Base-by-base conservation (phyloP, 2,797 vertebrate species). In the Takifugu rubripes region DNA sequence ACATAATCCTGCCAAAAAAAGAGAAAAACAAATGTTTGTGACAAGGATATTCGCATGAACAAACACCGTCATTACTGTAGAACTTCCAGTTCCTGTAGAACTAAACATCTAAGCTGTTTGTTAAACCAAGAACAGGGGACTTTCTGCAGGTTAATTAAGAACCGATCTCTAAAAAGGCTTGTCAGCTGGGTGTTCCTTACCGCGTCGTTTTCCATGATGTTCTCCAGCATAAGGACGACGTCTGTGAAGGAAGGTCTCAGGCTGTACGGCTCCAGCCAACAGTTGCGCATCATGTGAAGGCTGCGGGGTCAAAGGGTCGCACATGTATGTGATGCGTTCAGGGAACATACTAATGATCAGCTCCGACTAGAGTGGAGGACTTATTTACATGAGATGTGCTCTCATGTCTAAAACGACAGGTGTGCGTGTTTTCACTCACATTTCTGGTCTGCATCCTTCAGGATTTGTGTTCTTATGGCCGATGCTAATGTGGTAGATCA, bases 401-500 rank as follows among this genome's bases (percentile, higher is more conserved):
- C 1, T 3, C 4, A 14, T 12, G 36, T 40, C 36, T 14, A 12
- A 40, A 14, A 10, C 11, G 10, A 14, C 11, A 12, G 36, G 4
- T 40, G 4, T 3, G 17, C 3, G 46, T 11, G n/a, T 5, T 10
- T 42, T 48, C 14, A 11, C 89, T 90, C 47, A 92, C 91, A 90
- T 87, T 66, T 92, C 89, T 49, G 82, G 81, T 47, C 89, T 81
- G 79, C 91, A 91, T 66, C 82, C 76, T 0, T 83, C 83, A 15
- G 91, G 91, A 25, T 81, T 85, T 46, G 59, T 14, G 61, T 91
- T 91, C 61, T 82, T 90, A 25, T 81, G 74, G 49, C 91, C 90
- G 25, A 87, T 73, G 68, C 87, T 90, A 70, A 92, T 81, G 65
- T 88, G 81, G 60, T 87, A 88, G 14, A 90, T 75, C 57, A 92